Percentiles rank a stretch among this genome's conserved stretches.
Conservation (phyloP, 1,140 invertebrate genomes). For the Heliconius nattereri region DNA sequence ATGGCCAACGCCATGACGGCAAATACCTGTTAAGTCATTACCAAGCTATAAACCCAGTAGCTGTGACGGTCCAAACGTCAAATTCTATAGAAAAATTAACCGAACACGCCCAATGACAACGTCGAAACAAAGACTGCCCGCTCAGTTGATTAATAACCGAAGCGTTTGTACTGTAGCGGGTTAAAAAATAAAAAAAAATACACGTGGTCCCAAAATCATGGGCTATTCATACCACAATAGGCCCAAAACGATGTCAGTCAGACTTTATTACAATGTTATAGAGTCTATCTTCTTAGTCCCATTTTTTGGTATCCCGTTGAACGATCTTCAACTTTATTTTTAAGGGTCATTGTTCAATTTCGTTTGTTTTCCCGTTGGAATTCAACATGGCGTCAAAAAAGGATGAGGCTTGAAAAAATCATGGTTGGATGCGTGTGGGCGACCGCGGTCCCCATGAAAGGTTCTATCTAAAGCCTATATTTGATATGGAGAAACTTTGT, state of each 20-base stretch:
- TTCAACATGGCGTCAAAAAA: conserved; percentile 58
- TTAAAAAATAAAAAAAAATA: conserved; percentile 56
- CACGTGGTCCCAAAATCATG: conserved; percentile 61
- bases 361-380: conserved; percentile 52
- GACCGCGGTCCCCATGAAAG: conserved; percentile 40
- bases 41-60: conserved; percentile 13
- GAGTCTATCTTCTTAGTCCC: conserved; percentile 45
- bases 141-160: conserved; percentile 65
- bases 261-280: conserved; percentile 52
- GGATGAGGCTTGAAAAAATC: conserved; percentile 51
- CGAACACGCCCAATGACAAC: conserved; percentile 36
- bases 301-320: conserved; percentile 21
- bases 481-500: conserved; percentile 34
- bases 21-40: conserved; percentile 18
- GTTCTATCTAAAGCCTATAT: conserved; percentile 40
- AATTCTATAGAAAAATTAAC: conserved; percentile 40
- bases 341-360: conserved; percentile 48
- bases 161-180: conserved; percentile 51
- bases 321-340: conserved; percentile 40
- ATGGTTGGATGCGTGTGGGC: conserved; percentile 59
- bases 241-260: conserved; percentile 50
- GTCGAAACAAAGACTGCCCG: conserved; percentile 42
- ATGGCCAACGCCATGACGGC: neutral
- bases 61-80: conserved; percentile 30
- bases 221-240: conserved; percentile 62